Evolutionary conservation across 2,113 vertebrate species (phyloP), one percentile per base, ranked within the genome.

Genomic region (Asarcornis scutulata): DNA sequence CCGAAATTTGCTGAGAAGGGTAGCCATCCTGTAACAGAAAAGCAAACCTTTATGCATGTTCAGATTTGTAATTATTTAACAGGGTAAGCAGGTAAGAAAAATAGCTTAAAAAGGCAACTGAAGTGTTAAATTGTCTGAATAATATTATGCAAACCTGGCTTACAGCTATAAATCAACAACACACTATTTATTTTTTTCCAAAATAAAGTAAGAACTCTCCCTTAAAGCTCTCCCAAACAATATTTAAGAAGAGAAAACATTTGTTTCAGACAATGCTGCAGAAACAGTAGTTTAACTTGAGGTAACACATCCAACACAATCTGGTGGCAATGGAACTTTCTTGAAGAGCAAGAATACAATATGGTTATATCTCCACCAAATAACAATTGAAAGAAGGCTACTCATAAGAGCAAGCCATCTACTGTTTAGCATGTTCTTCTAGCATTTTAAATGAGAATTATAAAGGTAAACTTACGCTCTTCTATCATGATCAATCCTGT

Each of bases 401-500:
- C 36, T 0, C 68, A 4, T 20, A n/a, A 76, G 13, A 66, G 5
- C 55, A 79, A 80, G 14, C 9, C 5, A 69, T 34, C 32, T 34
- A 44, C 7, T 20, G 5, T 20, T 20, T n/a, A 76, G 18, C 11
- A 15, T 22, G 31, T 11, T 73, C 11, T 22, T 27, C 42, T 25
- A 53, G 40, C 3, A 42, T 13, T 11, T 36, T 2, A 56, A 66
- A 48, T 8, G 0, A 10, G 27, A 34, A 18, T 75, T 63, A 56
- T 68, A 13, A 29, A 83, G 13, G 59, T 59, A 59, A 91, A 98
- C 99, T 99, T 97, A 99, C 99, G 98, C 98, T 98, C 99, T 98
- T 92, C 99, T 99, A 95, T 99, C 99, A 71, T 99, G 99, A 97
- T 99, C 99, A 88, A 99, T 99, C 95, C 99, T 98, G 96, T 99